Base-by-base conservation (phyloP, 2,888 invertebrate species). In the Gymnoscelis rufifasciata region DNA sequence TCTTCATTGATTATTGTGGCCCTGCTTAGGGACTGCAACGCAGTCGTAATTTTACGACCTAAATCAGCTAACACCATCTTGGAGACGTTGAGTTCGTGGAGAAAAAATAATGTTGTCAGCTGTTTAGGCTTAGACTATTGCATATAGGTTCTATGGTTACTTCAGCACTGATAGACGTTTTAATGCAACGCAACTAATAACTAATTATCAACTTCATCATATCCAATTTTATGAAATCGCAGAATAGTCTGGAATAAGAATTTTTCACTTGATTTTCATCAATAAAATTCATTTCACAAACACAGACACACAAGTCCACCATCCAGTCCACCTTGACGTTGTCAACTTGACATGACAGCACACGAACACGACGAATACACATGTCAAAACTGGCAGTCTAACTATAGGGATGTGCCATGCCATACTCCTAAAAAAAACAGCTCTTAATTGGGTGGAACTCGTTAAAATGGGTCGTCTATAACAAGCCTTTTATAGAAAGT, bases 51-150 rank as follows among this genome's bases (percentile, higher is more conserved):
- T 91, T 98, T 98, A 77, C 99, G 94, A 77, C 99, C 99, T 82
- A 99, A 93, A 91, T 99, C 99, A 71, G 99, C 99, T 92, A 99
- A 95, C 82, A 99, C 99, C 99, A 99, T 99, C 78, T 90, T 93
- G 57, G 62, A 54, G 54, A 51, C 54, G 62, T 57, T 47, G 30
- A 62, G 52, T 51, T 47, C 52, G 54, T 43, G 41, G 56, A 51
- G 54, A 59, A 52, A 43, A 47, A 42, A 38, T 36, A 51, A 46
- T 55, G 59, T 54, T 54, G 68, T 71, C 69, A 70, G 70, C 70
- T 70, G 70, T 65, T 68, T 11, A 15, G 7, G 19, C 19, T 35
- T 42, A 14, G 42, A 29, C 40, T 12, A 36, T 19, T 52, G 47
- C 38, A 52, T 51, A 44, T 51, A n/a, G 42, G 12, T 51, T 53